Evolutionary conservation across 2,797 vertebrate species (phyloP), one percentile per base, ranked within the genome.

Genomic region (Betta splendens): DNA sequence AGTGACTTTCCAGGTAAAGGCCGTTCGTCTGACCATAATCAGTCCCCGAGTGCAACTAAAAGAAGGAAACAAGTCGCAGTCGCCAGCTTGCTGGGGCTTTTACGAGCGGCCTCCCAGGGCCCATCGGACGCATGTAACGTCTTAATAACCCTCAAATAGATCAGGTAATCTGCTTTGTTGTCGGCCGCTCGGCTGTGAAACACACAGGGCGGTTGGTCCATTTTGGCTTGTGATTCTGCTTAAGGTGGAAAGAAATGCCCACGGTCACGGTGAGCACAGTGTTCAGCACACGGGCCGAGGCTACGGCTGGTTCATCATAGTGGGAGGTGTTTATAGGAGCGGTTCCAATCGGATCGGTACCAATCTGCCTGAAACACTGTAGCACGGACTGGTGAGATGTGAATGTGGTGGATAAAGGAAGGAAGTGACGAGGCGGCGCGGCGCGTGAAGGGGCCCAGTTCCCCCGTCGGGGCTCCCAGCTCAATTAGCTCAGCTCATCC

Each of bases 401-500:
- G 77, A 64, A 64, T 60, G 75, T n/a, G 62, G 64, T 47, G 56
- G 69, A 84, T 78, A 77, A 80, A 89, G 85, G 69, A 69, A 89
- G 87, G 86, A 89, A 89, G 85, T 89, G 88, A 89, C 74, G 78
- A 80, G 77, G 51, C 20, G 8, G 39, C 55, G 51, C 20, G 8
- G 39, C 55, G 78, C 42, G 62, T 68, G 75, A 77, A 85, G 84
- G 81, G 75, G 64, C 58, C 71, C 38, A 7, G 69, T 66, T 78
- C 78, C 83, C 76, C 88, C 55, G 60, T 77, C 69, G 84, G 85
- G 83, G 77, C 81, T 90, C 89, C 88, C 87, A 88, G 86, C 87
- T 90, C 91, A 91, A 92, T 92, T 92, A 93, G 87, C 89, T 89
- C 75, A 68, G 86, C 85, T 89, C 86, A 79, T 84, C 86, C 80